These are phyloP conservation scores for Idaea aversata DNA, from an alignment of 2,888 invertebrate species.

Conservation along the genomic window DNA sequence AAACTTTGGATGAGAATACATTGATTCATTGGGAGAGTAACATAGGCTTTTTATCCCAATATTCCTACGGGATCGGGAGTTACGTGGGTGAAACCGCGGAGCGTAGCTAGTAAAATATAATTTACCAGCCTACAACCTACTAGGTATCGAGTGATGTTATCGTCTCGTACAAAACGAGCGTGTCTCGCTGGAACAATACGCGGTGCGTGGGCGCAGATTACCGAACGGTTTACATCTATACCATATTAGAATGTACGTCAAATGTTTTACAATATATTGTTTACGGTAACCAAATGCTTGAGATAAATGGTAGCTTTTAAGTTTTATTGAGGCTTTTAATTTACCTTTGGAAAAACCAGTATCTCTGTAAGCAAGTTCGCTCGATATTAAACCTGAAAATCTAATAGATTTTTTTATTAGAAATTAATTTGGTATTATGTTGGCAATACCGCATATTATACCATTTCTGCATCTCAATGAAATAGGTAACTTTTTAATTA, in stretches of 20 bases:
- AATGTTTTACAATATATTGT: constrained; percentile 6
- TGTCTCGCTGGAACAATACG: constrained; percentile 55
- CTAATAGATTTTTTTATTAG: too few species aligned
- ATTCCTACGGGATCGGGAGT: too few species aligned
- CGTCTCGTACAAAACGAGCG: constrained; percentile 36
- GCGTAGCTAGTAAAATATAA: constrained; percentile 8
- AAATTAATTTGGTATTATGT: too few species aligned
- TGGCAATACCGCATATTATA: too few species aligned
- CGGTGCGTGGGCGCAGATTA: constrained; percentile 64
- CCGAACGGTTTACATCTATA: constrained; percentile 32
- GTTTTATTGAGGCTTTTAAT: not conserved
- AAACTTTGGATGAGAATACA: too few species aligned
- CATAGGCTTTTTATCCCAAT: too few species aligned
- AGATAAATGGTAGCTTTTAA: not conserved
- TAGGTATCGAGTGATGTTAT: constrained; percentile 22
- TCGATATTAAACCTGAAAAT: too few species aligned
- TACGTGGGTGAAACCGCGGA: too few species aligned
- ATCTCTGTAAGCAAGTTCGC: not conserved
- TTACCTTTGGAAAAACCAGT: constrained; percentile 2
- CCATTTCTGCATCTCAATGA: too few species aligned
- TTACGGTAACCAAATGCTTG: not conserved
- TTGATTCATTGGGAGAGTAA: too few species aligned
- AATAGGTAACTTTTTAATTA: too few species aligned
- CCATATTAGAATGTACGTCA: constrained; percentile 23
- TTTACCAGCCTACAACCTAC: constrained; percentile 30